Conservation (phyloP, 2,797 vertebrate species). For the Clangula hyemalis region DNA sequence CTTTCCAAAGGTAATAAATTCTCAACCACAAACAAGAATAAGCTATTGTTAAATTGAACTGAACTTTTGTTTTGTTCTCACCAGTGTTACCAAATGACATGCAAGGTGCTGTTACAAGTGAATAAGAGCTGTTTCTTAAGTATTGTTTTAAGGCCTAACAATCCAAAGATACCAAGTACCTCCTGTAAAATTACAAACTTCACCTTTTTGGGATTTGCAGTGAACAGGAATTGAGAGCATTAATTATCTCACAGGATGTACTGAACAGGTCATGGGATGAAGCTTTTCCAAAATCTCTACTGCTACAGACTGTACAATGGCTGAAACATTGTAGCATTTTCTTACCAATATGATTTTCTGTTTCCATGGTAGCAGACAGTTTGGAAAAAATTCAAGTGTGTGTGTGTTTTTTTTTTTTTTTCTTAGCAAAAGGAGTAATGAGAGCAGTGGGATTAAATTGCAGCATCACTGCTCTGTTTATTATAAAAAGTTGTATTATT, state of each 20-base stretch:
- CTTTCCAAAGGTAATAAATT: background rate
- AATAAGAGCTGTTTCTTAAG: background rate
- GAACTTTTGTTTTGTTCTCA: background rate
- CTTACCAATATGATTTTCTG: background rate
- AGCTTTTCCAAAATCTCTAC: background rate
- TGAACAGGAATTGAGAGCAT: background rate
- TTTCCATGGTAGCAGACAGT: slow-evolving; percentile 34
- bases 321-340: slow-evolving; percentile 7
- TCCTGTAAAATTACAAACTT: background rate
- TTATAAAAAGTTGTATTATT: background rate
- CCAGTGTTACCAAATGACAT: background rate
- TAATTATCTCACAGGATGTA: background rate
- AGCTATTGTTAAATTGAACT: background rate
- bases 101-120: background rate
- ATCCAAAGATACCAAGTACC: background rate
- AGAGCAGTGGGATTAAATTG: background rate
- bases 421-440: background rate
- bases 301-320: background rate
- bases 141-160: background rate
- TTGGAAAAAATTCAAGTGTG: background rate
- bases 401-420: background rate
- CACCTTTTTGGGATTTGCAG: background rate
- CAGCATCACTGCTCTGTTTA: background rate
- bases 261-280: background rate
- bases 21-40: background rate